Percentiles rank a stretch among this genome's conserved stretches.
Conservation (phyloP, 2,797 vertebrate species). For the Dallia pectoralis region DNA sequence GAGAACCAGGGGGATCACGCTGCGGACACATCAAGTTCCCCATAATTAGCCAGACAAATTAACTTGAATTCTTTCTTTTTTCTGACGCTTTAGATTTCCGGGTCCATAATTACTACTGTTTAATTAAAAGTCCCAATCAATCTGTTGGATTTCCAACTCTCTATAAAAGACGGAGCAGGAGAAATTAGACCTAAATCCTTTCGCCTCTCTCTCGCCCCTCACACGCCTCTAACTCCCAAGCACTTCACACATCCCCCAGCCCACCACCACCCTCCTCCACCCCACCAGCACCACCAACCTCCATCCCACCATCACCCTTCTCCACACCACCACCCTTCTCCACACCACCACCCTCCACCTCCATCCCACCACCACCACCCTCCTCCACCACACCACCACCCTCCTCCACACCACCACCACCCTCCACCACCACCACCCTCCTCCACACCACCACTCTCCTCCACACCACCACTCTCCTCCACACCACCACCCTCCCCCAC, state of each 20-base stretch:
- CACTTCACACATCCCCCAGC: conserved; percentile 35
- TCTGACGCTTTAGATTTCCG: conserved; percentile 62
- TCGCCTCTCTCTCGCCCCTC: conserved; percentile 43
- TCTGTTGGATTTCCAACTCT: conserved; percentile 67
- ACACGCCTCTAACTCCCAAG: conserved; percentile 3
- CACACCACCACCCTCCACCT: conserved; percentile 52
- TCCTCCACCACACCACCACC: conserved; percentile 19
- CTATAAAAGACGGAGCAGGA: conserved; percentile 73
- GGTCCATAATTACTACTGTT: conserved; percentile 70
- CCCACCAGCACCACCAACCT: conserved; percentile 4
- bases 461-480: conserved; percentile 35
- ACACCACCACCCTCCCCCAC: conserved; percentile 11
- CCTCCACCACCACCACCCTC: no score
- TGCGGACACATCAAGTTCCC: conserved; percentile 44
- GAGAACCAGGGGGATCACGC: conserved; percentile 32
- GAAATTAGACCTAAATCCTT: conserved; percentile 78
- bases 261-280: neutral
- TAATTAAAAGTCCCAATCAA: conserved; percentile 83
- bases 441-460: no score
- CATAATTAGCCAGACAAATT: conserved; percentile 76
- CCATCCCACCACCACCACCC: conserved; percentile 36
- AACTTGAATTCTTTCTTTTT: conserved; percentile 76
- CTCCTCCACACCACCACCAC: conserved; percentile 16
- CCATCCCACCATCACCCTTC: no score
- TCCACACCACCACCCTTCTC: neutral